Evolutionary conservation across 2,888 invertebrate genomes (phyloP), one percentile per base, ranked within the genome.

Genomic region (Scaptomyza flava): DNA sequence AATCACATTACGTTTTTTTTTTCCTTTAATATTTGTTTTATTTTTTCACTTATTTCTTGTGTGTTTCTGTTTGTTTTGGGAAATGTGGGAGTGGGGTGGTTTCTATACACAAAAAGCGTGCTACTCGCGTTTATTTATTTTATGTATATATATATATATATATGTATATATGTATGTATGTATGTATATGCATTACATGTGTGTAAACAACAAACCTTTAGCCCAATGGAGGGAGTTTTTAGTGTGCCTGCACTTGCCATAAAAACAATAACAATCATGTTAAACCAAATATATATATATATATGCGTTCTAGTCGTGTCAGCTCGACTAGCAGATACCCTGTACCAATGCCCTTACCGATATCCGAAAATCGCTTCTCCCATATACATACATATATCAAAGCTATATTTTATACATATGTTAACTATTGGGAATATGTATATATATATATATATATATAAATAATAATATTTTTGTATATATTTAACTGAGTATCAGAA

Each of bases 21-120:
- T 17, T 30, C 11, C 45, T 58, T 50, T 7, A 23, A 23, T 23
- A 23, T 17, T 17, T 17, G 23, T 30, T 52, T 52, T 36, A 31
- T 33, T 8, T 17, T 34, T 20, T 31, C 20, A n/a, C 45, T 58
- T 50, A 6, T 42, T 31, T 41, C 30, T 31, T n/a, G 31, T 59
- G 46, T 61, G 20, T 36, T 1, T 47, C 11, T 57, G 48, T 30
- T 27, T 46, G 36, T 52, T 61, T 66, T 46, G 9, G 14, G 42
- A 4, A 34, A 11, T 11, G 14, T 14, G n/a, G 17, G 46, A 34
- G 17, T 12, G 30, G 12, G 17, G 23, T 23, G 58, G 34, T 73
- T 67, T 87, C 73, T 83, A 79, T 75, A 87, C 81, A 81, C 81
- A 81, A 81, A 81, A 81, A 81, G 81, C 81, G 88, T 81, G 81